A percentile compares a stretch with the other conserved stretches of the same genome.
Evolutionary conservation across 2,797 vertebrate genomes (phyloP).

Genomic region (Galaxias olidus): DNA sequence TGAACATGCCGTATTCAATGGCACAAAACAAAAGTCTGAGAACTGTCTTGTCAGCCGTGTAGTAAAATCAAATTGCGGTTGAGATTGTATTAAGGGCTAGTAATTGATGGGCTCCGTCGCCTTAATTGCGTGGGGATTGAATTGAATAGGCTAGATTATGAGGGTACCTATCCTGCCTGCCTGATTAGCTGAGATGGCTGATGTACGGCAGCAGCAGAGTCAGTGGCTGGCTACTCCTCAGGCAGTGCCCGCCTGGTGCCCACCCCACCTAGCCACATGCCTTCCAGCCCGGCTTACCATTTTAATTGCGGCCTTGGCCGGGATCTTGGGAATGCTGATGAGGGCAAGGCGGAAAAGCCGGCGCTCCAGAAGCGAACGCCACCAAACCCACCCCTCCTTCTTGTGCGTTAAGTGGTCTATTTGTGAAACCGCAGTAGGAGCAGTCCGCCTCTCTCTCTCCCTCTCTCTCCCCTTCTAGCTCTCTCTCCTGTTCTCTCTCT

Average conservation of each 20-base stretch:
- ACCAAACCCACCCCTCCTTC: slow-evolving; percentile 53
- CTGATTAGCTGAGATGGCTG: slow-evolving; percentile 2
- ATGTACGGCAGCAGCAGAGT: slow-evolving; percentile 2
- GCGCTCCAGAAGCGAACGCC: slow-evolving; percentile 63
- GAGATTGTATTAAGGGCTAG: no score
- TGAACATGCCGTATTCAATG: no score
- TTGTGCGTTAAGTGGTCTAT: slow-evolving; percentile 73
- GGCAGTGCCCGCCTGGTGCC: slow-evolving; percentile 21
- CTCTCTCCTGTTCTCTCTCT: neutral
- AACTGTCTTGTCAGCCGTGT: no score
- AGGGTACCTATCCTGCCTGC: slow-evolving; percentile 6
- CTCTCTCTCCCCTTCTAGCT: neutral
- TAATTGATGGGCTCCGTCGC: no score
- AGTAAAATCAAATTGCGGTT: no score
- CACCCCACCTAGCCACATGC: slow-evolving; percentile 16
- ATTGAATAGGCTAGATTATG: no score
- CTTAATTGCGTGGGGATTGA: no score
- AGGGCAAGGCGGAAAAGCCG: slow-evolving; percentile 24
- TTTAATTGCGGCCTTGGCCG: slow-evolving; percentile 48
- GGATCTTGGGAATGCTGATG: slow-evolving; percentile 56
- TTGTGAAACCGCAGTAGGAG: slow-evolving; percentile 70
- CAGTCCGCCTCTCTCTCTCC: neutral
- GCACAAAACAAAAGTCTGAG: no score
- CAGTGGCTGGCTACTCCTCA: slow-evolving; percentile 23
- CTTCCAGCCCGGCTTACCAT: slow-evolving; percentile 41